Evolutionary conservation across 2,797 vertebrate genomes (phyloP), one percentile per base, ranked within the genome.

Genomic region (Clarias fuscus): DNA sequence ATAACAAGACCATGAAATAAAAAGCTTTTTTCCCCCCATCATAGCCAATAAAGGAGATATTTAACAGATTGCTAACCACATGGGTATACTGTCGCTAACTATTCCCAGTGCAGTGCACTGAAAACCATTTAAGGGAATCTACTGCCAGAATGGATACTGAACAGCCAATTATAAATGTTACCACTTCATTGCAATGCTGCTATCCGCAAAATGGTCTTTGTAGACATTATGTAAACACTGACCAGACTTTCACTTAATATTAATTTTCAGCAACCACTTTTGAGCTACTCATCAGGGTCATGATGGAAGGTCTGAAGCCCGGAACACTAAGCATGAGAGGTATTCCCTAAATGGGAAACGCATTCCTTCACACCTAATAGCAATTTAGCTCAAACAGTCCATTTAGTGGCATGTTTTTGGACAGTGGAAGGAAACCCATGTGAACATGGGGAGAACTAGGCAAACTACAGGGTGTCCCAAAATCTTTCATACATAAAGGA

Each of bases 141-240:
- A 67, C 84, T 68, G 62, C 72, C 56, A 68, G 84, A 86, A 85
- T 7, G 27, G 61, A 86, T 84, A 37, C 73, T 53, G 20, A 10
- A 79, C 33, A 86, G 73, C 79, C 83, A 88, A 76, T 85, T 53
- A 77, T 79, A 81, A 86, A 87, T 33, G 67, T 86, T 84, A 83
- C 27, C 79, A 86, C 84, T 71, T 77, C 37, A 33, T 84, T 81
- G 65, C 76, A 88, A 84, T 67, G 58, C 15, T 84, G 78, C 82
- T 85, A 62, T 83, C 75, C 40, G 59, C 33, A 77, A 86, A 75
- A 71, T 37, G 10, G 14, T 71, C 40, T 85, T 58, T 82, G 78
- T 33, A 37, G 81, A 17, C 17, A 75, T 70, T 48, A 53, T 86
- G 84, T 83, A 64, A 90, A 89, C 56, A 76, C 33, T 86, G 72